phyloP scores from a whole-genome alignment of 2,888 invertebrate genomes.

The Cecidostiba fungosa region DNA sequence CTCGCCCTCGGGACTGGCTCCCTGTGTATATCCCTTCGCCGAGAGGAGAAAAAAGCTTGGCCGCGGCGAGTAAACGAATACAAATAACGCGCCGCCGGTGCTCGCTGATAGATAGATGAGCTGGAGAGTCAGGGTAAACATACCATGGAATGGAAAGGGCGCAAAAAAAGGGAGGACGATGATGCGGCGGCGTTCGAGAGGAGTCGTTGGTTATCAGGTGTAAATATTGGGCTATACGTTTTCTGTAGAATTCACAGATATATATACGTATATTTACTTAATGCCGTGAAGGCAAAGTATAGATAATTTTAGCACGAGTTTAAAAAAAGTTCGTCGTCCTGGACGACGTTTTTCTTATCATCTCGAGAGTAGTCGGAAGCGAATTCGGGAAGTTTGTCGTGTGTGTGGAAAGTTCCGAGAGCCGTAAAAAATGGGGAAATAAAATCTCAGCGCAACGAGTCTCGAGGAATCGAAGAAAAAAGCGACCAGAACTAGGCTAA shows the following conservation, averaged over 20 bases:
- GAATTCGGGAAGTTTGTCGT: not conserved
- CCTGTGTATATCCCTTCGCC: not conserved
- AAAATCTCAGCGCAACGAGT: not conserved
- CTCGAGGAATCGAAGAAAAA: not conserved
- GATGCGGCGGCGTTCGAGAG: not conserved
- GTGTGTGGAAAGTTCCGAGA: not conserved
- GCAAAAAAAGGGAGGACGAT: not conserved
- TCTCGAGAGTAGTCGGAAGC: not conserved
- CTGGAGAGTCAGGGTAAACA: not conserved
- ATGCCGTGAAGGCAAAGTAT: not conserved
- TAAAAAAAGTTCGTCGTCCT: not conserved
- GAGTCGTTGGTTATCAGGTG: not conserved
- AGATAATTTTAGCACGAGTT: not conserved
- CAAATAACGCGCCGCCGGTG: not conserved
- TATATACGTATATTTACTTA: not conserved
- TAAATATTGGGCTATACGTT: not conserved
- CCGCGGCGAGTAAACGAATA: slow-evolving; percentile 12
- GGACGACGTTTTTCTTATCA: not conserved
- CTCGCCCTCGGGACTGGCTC: not conserved
- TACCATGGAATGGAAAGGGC: not conserved
- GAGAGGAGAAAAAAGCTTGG: not conserved
- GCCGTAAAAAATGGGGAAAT: not conserved
- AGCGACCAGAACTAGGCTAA: not conserved
- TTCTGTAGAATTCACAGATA: not conserved
- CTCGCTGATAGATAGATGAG: slow-evolving; percentile 6